Conservation (phyloP, 2,797 vertebrate genomes). For the Echiichthys vipera region DNA sequence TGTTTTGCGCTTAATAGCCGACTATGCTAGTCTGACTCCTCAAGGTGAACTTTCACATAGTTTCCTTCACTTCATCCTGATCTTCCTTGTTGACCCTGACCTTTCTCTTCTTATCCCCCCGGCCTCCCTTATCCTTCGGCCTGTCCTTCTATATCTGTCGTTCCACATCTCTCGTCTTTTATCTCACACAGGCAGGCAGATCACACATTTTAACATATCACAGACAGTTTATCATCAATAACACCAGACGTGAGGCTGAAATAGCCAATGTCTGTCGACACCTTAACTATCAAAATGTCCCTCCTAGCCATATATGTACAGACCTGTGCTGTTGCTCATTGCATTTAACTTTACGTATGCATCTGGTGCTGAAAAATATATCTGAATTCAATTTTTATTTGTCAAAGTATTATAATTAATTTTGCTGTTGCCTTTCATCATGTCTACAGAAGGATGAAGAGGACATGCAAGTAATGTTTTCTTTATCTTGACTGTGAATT, state of each 20-base stretch:
- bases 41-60: slow-evolving; percentile 66
- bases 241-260: neutral
- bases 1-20: slow-evolving; percentile 12
- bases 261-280: neutral
- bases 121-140: slow-evolving; percentile 40
- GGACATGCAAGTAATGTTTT: slow-evolving; percentile 27
- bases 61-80: slow-evolving; percentile 59
- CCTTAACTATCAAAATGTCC: neutral
- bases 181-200: neutral
- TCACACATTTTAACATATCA: neutral
- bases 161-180: neutral
- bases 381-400: neutral
- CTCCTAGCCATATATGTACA: neutral
- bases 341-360: neutral
- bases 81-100: slow-evolving; percentile 55
- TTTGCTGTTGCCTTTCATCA: slow-evolving; percentile 14
- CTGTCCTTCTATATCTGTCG: slow-evolving; percentile 26
- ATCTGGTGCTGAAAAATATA: neutral
- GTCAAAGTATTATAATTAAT: slow-evolving; percentile 9
- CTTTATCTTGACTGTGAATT: neutral
- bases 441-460: slow-evolving; percentile 15
- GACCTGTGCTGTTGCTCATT: neutral
- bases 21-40: slow-evolving; percentile 8
- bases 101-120: slow-evolving; percentile 51
- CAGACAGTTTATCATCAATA: too few species aligned